Base-by-base conservation (phyloP, 1,140 invertebrate species). In the Tetragonula clypearis region DNA sequence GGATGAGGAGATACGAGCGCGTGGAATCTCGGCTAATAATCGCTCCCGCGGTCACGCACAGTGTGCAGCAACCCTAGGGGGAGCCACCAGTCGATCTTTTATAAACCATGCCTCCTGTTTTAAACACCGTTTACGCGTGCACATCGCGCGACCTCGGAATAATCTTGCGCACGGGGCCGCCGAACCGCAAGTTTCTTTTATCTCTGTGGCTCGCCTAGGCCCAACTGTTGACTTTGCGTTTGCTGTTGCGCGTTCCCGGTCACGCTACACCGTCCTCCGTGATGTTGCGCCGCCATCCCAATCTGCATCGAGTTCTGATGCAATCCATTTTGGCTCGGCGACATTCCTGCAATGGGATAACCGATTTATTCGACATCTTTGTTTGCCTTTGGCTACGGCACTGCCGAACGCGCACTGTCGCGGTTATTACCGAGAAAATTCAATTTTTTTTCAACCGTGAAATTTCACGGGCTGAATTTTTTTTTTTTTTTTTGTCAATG, bases 161-260 rank as follows among this genome's bases (percentile, higher is more conserved):
- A 88, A 77, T 89, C 84, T 86, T 91, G 86, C 87, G 88, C 86
- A 73, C 87, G 30, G 82, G 85, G 86, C 84, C 90, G 82, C 86
- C 86, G 75, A 83, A 85, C 74, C 86, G 71, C 86, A 56, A 91
- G 90, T 91, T 84, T 87, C 88, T 93, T 91, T 95, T 95, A 95
- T 95, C 94, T 95, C 79, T 94, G 94, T 11, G 93, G 91, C 86
- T 95, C 94, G 68, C 93, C 93, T 23, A 94, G 81, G 23, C 93
- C 93, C 60, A 94, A 92, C 76, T 93, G 93, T 72, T 94, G 93
- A 65, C 82, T 92, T 75, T 93, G 92, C 60, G 92, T 86, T 77
- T 92, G 93, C 77, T 92, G 93, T 65, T 92, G 93, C 80, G 91
- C 86, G 66, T 90, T 93, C 65, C 91, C 92, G 41, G 93, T 91